A percentile compares a stretch with the other conserved stretches of the same genome.
phyloP scores from a whole-genome alignment of 2,113 vertebrate genomes.

The Pterocles burchelli region DNA sequence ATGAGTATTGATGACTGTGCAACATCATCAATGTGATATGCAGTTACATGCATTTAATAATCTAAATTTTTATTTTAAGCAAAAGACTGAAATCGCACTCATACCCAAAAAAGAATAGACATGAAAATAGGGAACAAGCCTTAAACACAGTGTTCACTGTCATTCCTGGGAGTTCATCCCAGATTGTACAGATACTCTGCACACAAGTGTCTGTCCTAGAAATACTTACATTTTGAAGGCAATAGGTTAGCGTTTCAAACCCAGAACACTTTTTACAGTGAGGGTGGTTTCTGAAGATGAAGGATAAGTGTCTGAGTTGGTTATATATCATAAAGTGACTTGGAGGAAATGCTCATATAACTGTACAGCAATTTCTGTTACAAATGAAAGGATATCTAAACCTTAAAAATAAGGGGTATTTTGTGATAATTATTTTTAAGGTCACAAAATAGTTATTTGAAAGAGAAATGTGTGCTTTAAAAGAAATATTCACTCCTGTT shows the following conservation, averaged over 20 bases:
- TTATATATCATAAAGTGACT: neutral
- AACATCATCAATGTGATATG: neutral
- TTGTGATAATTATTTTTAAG: neutral
- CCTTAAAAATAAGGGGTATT: neutral
- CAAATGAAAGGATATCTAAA: neutral
- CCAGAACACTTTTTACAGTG: neutral
- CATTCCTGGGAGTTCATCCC: neutral
- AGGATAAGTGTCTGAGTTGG: neutral
- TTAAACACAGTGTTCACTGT: neutral
- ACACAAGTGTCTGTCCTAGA: neutral
- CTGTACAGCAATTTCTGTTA: neutral
- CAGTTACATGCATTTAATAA: neutral
- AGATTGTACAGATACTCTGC: neutral
- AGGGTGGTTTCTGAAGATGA: neutral
- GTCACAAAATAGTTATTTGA: neutral
- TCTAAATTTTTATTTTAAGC: neutral
- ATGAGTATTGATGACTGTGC: neutral
- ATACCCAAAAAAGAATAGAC: neutral
- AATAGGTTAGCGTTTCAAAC: neutral
- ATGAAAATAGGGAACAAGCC: neutral
- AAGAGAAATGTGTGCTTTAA: neutral
- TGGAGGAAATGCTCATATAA: neutral
- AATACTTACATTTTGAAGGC: neutral
- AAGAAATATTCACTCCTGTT: neutral
- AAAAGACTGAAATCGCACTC: neutral